A percentile compares a stretch with the other conserved stretches of the same genome.
phyloP scores from a whole-genome alignment of 1,140 invertebrate genomes.

The Drosophila arizonae region DNA sequence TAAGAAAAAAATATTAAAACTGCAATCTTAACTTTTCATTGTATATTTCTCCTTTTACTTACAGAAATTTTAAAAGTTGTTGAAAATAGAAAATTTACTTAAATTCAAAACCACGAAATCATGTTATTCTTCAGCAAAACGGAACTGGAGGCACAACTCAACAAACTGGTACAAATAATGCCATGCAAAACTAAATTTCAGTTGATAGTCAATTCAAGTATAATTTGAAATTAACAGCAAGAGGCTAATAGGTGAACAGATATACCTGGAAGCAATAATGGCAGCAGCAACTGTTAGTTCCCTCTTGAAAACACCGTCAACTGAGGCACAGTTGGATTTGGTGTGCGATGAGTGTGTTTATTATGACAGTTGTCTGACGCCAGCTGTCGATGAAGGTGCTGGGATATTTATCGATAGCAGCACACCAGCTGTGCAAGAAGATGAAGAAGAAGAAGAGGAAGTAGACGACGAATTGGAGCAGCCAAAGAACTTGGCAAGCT shows the following conservation, averaged over 20 bases:
- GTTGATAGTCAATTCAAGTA: too few species aligned
- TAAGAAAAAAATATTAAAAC: too few species aligned
- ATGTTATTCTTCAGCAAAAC: too few species aligned
- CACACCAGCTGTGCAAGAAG: constrained; percentile 26
- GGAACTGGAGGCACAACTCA: too few species aligned
- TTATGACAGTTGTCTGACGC: constrained; percentile 32
- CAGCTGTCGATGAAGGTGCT: constrained; percentile 9
- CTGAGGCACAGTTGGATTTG: constrained; percentile 48
- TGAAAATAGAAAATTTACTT: too few species aligned
- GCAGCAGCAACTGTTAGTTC: constrained; percentile 60
- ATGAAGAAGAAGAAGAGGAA: constrained; percentile 41
- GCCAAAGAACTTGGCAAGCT: not conserved
- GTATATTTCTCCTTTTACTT: too few species aligned
- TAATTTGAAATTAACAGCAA: too few species aligned
- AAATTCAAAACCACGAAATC: too few species aligned
- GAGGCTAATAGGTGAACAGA: not conserved
- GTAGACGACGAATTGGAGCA: not conserved
- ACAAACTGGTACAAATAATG: too few species aligned
- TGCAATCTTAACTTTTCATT: too few species aligned
- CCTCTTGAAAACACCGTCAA: constrained; percentile 42
- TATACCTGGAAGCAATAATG: constrained; percentile 42
- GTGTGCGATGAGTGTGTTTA: constrained; percentile 65
- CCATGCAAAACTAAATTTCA: too few species aligned
- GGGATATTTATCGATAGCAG: constrained; percentile 71
- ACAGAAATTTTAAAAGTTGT: too few species aligned